Base-by-base conservation (phyloP, 2,888 invertebrate species). In the Epistrophe eligans region DNA sequence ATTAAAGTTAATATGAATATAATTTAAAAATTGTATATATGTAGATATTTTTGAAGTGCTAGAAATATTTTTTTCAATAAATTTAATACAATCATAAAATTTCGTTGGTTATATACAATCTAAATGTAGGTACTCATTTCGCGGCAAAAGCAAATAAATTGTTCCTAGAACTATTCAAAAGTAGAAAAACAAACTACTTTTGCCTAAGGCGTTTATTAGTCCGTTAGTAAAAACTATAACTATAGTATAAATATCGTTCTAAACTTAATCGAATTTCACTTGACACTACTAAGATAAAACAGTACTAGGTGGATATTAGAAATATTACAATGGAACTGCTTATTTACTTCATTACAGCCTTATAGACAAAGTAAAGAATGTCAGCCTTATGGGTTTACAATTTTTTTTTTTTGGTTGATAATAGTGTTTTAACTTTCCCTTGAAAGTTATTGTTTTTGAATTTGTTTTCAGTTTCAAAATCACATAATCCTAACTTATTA, bases 401-500 rank as follows among this genome's bases (percentile, higher is more conserved):
- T 24, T 24, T 24, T 24, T 24, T 24, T 45, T 28, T 40, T 45
- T 45, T 43, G 43, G 28, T 45, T 11, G n/a, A 32, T 55, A 28
- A 55, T 13, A 48, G n/a, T 48, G 4, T 19, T 50, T 10, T 19
- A 24, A 24, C 24, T 24, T 24, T 3, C 1, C 24, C 1, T 24
- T 24, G 24, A 24, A 24, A 24, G 3, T 24, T 24, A 24, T 24
- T 24, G 24, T 24, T 24, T 24, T 24, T 24, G 24, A 24, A 2
- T 19, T 6, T 19, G 10, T 0, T 48, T 19, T 19, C 19, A 19
- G 19, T 10, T 19, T 3, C 2, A 10, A 11, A 28, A 13, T 15
- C 7, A n/a, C 1, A 55, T 32, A 55, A n/a, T 24, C 5, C 13
- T 24, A 11, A n/a, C 15, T n/a, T 40, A n/a, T 88, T 89, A 92